Percentiles rank a stretch among this genome's conserved stretches.
phyloP scores from a whole-genome alignment of 2,888 invertebrate species.

The Myathropa florea region DNA sequence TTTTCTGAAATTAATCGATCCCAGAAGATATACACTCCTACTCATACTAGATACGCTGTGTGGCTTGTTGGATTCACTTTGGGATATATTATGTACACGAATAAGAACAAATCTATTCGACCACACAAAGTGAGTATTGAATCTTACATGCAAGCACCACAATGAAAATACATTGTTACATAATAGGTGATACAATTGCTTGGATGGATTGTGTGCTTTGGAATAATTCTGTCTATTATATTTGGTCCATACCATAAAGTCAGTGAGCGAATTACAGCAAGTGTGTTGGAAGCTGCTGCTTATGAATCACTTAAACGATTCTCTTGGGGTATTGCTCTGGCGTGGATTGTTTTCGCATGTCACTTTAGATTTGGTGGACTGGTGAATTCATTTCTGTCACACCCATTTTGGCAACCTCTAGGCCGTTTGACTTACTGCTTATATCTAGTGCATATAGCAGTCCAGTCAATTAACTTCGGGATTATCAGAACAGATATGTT shows the following conservation, averaged over 20 bases:
- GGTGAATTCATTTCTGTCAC: constrained; percentile 68
- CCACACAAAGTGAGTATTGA: constrained; percentile 28
- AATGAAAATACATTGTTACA: not conserved
- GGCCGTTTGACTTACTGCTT: constrained; percentile 66
- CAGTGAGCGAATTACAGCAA: not conserved
- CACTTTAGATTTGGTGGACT: constrained; percentile 68
- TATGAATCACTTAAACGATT: constrained; percentile 64
- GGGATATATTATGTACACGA: constrained; percentile 72
- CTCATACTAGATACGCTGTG: constrained; percentile 71
- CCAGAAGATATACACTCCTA: constrained; percentile 63
- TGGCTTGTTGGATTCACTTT: constrained; percentile 73
- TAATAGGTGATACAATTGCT: not conserved
- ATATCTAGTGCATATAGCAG: constrained; percentile 65
- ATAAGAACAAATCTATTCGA: too few relatives aligned
- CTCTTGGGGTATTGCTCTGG: constrained; percentile 64
- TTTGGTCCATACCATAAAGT: constrained; percentile 44
- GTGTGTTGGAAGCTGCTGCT: constrained; percentile 50
- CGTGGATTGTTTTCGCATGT: constrained; percentile 72
- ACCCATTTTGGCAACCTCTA: constrained; percentile 70
- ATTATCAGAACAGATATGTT: constrained; percentile 33
- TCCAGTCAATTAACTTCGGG: constrained; percentile 51
- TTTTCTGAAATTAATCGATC: not conserved
- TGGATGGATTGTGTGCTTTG: constrained; percentile 37
- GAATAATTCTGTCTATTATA: constrained; percentile 30
- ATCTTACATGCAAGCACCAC: too few relatives aligned